These are phyloP conservation scores for Pterocles burchelli DNA, from an alignment of 2,113 vertebrate species.

Conservation along the genomic window DNA sequence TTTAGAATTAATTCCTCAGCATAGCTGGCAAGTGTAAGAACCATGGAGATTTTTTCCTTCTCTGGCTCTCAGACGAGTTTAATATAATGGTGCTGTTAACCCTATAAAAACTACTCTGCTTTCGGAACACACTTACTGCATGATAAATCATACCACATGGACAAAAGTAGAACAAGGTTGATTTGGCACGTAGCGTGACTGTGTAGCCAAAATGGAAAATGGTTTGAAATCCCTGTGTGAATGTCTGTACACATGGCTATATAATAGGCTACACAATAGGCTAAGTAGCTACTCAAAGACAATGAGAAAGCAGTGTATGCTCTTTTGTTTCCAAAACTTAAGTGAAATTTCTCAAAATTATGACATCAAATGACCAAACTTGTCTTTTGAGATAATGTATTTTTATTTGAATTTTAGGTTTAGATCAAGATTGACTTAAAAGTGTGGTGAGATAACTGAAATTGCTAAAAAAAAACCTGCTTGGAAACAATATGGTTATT, in stretches of 20 bases:
- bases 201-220: background rate
- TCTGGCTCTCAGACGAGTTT: background rate
- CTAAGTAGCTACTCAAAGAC: background rate
- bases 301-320: background rate
- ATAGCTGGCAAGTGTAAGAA: background rate
- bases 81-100: background rate
- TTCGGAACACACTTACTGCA: background rate
- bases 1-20: slow-evolving; percentile 18
- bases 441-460: background rate
- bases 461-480: background rate
- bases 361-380: background rate
- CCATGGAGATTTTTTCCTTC: background rate
- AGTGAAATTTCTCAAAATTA: background rate
- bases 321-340: background rate
- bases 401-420: background rate
- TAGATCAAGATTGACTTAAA: background rate
- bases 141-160: slow-evolving; percentile 1
- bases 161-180: background rate
- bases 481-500: background rate
- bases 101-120: background rate
- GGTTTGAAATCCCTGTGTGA: background rate
- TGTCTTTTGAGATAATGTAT: background rate
- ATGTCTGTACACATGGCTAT: background rate
- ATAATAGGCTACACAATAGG: background rate
- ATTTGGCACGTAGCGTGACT: background rate